Percentiles rank a stretch among this genome's conserved stretches.
Conservation (phyloP, 2,888 invertebrate species). For the Drosophila heteroneura region DNA sequence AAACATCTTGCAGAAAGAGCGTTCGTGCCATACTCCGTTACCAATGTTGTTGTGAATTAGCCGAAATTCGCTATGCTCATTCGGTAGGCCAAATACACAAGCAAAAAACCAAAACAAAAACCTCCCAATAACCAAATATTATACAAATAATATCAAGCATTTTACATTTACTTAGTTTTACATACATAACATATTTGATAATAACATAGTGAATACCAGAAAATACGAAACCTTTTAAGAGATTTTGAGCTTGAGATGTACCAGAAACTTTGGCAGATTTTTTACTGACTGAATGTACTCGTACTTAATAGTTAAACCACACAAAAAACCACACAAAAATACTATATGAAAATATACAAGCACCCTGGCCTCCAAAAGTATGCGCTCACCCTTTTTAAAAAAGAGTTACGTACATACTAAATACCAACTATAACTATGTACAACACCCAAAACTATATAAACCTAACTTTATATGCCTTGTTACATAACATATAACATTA, state of each 20-base stretch:
- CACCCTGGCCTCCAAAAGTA: constrained; percentile 68
- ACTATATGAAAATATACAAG: constrained; percentile 36
- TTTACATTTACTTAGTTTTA: constrained; percentile 22
- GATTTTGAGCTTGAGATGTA: constrained; percentile 38
- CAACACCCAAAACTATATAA: constrained; percentile 30
- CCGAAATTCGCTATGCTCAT: constrained; percentile 86
- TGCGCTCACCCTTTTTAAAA: constrained; percentile 62
- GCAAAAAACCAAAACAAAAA: constrained; percentile 66
- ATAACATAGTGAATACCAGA: constrained; percentile 28
- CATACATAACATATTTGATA: constrained; percentile 32
- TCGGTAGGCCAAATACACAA: constrained; percentile 85
- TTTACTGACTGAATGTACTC: constrained; percentile 66
- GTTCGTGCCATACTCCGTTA: constrained; percentile 86
- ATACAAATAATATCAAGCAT: constrained; percentile 45
- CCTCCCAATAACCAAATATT: constrained; percentile 48
- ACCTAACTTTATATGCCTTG: constrained; percentile 46
- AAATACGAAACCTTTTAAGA: constrained; percentile 18
- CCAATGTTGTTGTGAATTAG: constrained; percentile 86
- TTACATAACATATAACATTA: constrained; percentile 46
- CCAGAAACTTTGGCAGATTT: constrained; percentile 64
- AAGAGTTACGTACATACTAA: constrained; percentile 20
- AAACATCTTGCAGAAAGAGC: constrained; percentile 86
- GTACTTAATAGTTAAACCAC: constrained; percentile 31
- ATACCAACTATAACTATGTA: constrained; percentile 34
- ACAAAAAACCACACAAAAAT: constrained; percentile 35